Base-by-base conservation (phyloP, 2,888 invertebrate species). In the Cataglyphis altisquamis region DNA sequence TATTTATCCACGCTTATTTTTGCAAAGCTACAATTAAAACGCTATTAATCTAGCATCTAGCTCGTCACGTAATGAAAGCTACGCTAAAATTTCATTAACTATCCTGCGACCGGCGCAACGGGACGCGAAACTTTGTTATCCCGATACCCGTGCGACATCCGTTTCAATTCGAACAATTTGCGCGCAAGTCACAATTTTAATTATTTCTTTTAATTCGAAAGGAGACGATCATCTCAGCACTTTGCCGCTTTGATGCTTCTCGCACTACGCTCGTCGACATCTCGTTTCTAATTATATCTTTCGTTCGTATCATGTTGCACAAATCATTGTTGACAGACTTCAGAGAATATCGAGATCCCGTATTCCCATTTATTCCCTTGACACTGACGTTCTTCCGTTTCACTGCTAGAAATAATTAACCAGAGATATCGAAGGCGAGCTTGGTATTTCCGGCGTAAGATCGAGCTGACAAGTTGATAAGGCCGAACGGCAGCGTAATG, bases 321-420 rank as follows among this genome's bases (percentile, higher is more conserved):
- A 21, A 78, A 78, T 73, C 60, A 80, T 39, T 64, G 8, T 29
- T 10, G 52, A n/a, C n/a, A 25, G 60, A 64, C 64, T 52, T 18
- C 57, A 15, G 29, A n/a, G 45, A 62, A 32, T 63, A 63, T 5
- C 39, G 57, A 66, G 63, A 48, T 57, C 9, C 18, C 29, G 21
- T 21, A 36, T 78, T 78, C 29, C 84, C 29, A 62, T 84, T 86
- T 52, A 21, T 80, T 82, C 63, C 82, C 74, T 36, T 64, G 45
- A 32, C 62, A 18, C 45, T 12, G 84, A 72, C 67, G 60, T 62
- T 48, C 74, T 88, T 80, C 67, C 86, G 55, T 52, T 25, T 67
- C 60, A 39, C 18, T 74, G 82, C 52, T 64, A 72, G 52, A 88
- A 75, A 80, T 86, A 88, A 86, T 87, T 86, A 88, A 88, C 67